Conservation (phyloP, 2,888 invertebrate genomes). For the Scaptomyza cyrtandrae region DNA sequence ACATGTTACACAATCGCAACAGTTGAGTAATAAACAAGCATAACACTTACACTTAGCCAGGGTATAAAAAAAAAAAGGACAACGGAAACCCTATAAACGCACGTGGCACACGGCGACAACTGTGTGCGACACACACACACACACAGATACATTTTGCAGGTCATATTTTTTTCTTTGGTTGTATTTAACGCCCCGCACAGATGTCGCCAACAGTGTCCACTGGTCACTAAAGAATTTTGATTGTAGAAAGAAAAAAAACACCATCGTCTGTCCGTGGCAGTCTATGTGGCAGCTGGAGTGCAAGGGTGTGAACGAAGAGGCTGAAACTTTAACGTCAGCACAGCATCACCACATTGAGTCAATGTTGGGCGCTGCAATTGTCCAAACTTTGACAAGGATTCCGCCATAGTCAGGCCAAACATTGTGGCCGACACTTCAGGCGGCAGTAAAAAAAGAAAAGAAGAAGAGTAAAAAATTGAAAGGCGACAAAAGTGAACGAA, state of each 20-base stretch:
- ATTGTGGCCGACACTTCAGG: slow-evolving; percentile 2
- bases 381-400: slow-evolving; percentile 52
- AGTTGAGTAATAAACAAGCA: not conserved
- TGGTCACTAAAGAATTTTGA: slow-evolving; percentile 33
- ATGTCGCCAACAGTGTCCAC: slow-evolving; percentile 29
- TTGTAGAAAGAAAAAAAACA: slow-evolving; percentile 13
- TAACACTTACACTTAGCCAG: not conserved
- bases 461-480: slow-evolving; percentile 4
- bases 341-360: slow-evolving; percentile 24
- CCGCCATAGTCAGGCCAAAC: slow-evolving; percentile 19
- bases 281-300: slow-evolving; percentile 27
- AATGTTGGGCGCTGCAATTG: slow-evolving; percentile 44
- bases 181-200: slow-evolving; percentile 33
- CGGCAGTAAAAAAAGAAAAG: not conserved
- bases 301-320: slow-evolving; percentile 17
- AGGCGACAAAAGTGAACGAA: slow-evolving; percentile 12
- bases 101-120: slow-evolving; percentile 30
- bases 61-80: slow-evolving; percentile 30
- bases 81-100: slow-evolving; percentile 28
- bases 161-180: slow-evolving; percentile 38
- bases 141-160: slow-evolving; percentile 21
- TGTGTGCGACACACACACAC: slow-evolving; percentile 7
- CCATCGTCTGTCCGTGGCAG: slow-evolving; percentile 35
- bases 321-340: slow-evolving; percentile 2
- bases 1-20: slow-evolving; percentile 8